Conservation (phyloP, 2,888 invertebrate genomes). For the Cacoxenus indagator region DNA sequence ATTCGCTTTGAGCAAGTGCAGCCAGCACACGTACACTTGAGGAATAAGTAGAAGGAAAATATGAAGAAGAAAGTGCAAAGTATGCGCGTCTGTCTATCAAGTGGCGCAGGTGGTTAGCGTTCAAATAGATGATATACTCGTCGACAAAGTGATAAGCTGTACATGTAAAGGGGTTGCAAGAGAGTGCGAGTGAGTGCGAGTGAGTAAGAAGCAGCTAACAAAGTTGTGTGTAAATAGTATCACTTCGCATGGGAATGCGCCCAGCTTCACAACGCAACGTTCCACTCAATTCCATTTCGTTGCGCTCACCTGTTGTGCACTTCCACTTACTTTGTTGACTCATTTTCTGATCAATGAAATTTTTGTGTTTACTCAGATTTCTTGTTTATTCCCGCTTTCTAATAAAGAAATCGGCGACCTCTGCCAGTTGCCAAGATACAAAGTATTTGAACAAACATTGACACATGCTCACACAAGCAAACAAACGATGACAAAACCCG, state of each 20-base stretch:
- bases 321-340: slow-evolving; percentile 55
- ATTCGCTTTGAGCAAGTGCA: slow-evolving; percentile 56
- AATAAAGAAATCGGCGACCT: slow-evolving; percentile 61
- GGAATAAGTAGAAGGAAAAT: not conserved
- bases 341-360: slow-evolving; percentile 49
- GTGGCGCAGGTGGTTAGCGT: not conserved
- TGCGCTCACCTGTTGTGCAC: not conserved
- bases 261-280: not conserved
- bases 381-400: not conserved
- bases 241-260: too few relatives aligned
- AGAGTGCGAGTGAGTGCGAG: too few relatives aligned
- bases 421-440: slow-evolving; percentile 61
- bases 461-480: not conserved
- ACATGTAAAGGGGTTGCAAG: too few relatives aligned
- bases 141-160: not conserved
- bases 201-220: not conserved
- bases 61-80: not conserved
- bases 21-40: slow-evolving; percentile 26
- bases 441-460: slow-evolving; percentile 58
- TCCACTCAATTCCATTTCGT: too few relatives aligned
- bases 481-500: not conserved
- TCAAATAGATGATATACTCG: too few relatives aligned
- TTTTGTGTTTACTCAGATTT: not conserved
- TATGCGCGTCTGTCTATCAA: not conserved
- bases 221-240: slow-evolving; percentile 37